Evolutionary conservation across 2,113 vertebrate species (phyloP).

Genomic region (Calyptomena viridis): DNA sequence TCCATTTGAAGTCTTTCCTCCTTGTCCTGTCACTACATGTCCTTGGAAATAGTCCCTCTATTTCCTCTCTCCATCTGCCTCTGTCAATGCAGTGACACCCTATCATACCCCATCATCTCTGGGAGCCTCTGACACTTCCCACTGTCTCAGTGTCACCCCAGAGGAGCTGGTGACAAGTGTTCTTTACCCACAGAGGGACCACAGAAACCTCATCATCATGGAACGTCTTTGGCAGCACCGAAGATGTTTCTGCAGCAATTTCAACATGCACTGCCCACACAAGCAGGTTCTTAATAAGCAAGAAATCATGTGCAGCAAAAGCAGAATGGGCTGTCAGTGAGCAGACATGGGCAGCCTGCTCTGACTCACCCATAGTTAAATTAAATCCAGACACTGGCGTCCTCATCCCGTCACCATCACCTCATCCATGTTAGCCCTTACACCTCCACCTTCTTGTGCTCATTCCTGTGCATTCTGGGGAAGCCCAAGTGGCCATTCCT

Average conservation of each 20-base stretch:
- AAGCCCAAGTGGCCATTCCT: neutral
- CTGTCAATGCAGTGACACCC: neutral
- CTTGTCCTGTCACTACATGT: neutral
- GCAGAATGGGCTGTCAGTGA: neutral
- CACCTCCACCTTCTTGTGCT: neutral
- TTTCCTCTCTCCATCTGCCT: neutral
- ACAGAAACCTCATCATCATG: neutral
- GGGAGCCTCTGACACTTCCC: neutral
- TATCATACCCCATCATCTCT: neutral
- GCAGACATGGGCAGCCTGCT: neutral
- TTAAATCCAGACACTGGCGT: neutral
- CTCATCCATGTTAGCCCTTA: neutral
- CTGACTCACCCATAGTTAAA: neutral
- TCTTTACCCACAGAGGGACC: neutral
- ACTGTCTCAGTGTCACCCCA: neutral
- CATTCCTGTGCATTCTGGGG: neutral
- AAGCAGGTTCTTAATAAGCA: neutral
- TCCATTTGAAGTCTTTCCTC: neutral
- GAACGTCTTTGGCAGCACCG: neutral
- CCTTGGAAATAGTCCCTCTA: neutral
- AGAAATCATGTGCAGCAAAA: neutral
- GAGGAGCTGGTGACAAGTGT: neutral
- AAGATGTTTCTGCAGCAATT: neutral
- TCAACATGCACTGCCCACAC: fast-evolving
- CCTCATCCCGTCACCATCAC: neutral